A percentile compares a stretch with the other conserved stretches of the same genome.
These are phyloP conservation scores for Watsonalla binaria DNA, from an alignment of 2,888 invertebrate genomes.

Conservation along the genomic window DNA sequence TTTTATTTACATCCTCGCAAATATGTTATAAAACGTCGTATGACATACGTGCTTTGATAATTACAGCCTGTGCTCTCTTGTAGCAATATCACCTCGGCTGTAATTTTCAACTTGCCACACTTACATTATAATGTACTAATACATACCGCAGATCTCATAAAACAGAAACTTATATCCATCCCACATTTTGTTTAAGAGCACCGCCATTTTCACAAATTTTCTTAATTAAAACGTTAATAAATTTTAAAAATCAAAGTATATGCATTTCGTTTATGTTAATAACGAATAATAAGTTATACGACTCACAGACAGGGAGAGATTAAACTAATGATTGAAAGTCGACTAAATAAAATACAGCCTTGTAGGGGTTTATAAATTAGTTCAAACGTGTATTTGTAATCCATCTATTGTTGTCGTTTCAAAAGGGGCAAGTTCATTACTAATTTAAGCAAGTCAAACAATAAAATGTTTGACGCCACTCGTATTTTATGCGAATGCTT, in stretches of 20 bases:
- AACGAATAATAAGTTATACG: no score
- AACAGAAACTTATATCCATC: constrained; percentile 18
- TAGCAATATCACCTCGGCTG: not conserved
- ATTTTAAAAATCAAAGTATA: no score
- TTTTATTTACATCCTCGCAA: no score
- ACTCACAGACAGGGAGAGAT: no score
- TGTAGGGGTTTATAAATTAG: not conserved
- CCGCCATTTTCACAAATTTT: constrained; percentile 8
- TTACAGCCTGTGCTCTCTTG: not conserved
- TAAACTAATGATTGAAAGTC: no score
- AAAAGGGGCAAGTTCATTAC: not conserved
- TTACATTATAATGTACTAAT: not conserved
- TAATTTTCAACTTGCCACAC: not conserved
- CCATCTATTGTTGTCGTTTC: not conserved
- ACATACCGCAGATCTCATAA: constrained; percentile 27
- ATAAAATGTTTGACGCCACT: not conserved
- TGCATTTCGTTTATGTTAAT: not conserved
- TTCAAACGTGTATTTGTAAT: not conserved
- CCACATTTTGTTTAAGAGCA: constrained; percentile 4
- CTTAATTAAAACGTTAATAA: no score
- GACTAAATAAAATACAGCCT: not conserved
- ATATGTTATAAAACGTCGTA: no score
- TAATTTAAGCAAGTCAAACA: not conserved
- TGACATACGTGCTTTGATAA: no score
- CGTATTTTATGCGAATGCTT: no score